phyloP scores from a whole-genome alignment of 2,797 vertebrate species.

The Siniperca undulata region DNA sequence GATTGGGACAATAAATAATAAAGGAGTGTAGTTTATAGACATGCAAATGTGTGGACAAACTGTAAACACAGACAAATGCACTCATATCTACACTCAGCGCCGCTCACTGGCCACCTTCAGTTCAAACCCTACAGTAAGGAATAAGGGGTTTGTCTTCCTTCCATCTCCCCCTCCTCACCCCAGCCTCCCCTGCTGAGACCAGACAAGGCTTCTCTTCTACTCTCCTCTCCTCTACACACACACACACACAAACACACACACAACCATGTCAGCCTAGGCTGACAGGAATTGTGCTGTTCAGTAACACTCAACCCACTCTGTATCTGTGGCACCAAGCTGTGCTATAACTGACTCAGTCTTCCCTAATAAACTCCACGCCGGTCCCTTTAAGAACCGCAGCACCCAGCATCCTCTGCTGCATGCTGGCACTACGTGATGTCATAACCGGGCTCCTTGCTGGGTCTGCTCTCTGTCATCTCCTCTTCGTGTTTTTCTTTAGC shows the following conservation, averaged over 20 bases:
- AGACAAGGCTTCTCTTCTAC: slow-evolving; percentile 65
- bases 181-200: slow-evolving; percentile 70
- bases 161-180: slow-evolving; percentile 34
- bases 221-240: slow-evolving; percentile 26
- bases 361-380: slow-evolving; percentile 56
- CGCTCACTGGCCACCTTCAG: slow-evolving; percentile 4
- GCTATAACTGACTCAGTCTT: slow-evolving; percentile 66
- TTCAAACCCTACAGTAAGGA: slow-evolving; percentile 30
- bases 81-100: background rate
- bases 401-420: slow-evolving; percentile 80
- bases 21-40: slow-evolving; percentile 17
- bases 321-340: slow-evolving; percentile 76
- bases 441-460: slow-evolving; percentile 69
- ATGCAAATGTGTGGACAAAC: slow-evolving; percentile 1
- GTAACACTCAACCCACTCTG: slow-evolving; percentile 67
- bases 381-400: slow-evolving; percentile 84
- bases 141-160: slow-evolving; percentile 33
- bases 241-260: slow-evolving; percentile 19
- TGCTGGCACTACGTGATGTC: slow-evolving; percentile 73
- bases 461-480: slow-evolving; percentile 58
- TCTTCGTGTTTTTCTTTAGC: slow-evolving; percentile 40
- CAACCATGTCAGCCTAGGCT: slow-evolving; percentile 56
- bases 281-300: slow-evolving; percentile 76
- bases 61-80: background rate
- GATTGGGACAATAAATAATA: slow-evolving; percentile 7